Evolutionary conservation across 2,113 vertebrate species (phyloP).

Genomic region (Chionodraco myersi): DNA sequence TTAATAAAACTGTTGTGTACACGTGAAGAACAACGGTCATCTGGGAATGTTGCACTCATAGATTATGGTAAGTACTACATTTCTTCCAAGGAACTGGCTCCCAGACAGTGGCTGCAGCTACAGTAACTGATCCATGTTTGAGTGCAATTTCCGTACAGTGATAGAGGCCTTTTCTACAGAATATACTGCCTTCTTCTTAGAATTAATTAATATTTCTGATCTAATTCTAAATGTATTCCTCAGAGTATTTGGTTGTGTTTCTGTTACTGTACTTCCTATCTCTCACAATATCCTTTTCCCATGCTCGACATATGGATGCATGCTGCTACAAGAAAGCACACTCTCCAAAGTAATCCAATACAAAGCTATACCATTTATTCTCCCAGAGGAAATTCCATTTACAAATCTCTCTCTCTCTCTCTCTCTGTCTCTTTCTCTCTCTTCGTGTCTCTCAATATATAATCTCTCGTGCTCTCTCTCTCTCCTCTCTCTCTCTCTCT

Average conservation of each 20-base stretch:
- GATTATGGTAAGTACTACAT: constrained; percentile 56
- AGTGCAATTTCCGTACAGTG: constrained; percentile 70
- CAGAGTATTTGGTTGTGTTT: constrained; percentile 23
- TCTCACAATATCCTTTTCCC: neutral
- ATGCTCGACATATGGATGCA: constrained; percentile 9
- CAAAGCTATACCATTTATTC: constrained; percentile 58
- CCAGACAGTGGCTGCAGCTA: constrained; percentile 45
- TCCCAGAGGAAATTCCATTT: constrained; percentile 49
- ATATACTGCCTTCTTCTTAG: constrained; percentile 42
- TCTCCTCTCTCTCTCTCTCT: no score
- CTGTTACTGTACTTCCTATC: constrained; percentile 9
- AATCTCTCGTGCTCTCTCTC: no score
- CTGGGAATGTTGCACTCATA: constrained; percentile 28
- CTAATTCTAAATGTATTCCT: constrained; percentile 39
- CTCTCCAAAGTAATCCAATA: constrained; percentile 48
- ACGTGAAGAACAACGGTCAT: constrained; percentile 7
- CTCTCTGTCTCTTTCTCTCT: no score
- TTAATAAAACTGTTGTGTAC: constrained; percentile 17
- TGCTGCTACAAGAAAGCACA: constrained; percentile 4
- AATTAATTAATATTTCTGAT: constrained; percentile 52
- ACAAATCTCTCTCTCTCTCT: constrained; percentile 48
- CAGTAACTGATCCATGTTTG: constrained; percentile 68
- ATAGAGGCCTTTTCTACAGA: constrained; percentile 69
- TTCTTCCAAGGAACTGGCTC: constrained; percentile 64
- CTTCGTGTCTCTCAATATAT: no score